phyloP scores from a whole-genome alignment of 2,797 vertebrate species.

The Clamator glandarius region DNA sequence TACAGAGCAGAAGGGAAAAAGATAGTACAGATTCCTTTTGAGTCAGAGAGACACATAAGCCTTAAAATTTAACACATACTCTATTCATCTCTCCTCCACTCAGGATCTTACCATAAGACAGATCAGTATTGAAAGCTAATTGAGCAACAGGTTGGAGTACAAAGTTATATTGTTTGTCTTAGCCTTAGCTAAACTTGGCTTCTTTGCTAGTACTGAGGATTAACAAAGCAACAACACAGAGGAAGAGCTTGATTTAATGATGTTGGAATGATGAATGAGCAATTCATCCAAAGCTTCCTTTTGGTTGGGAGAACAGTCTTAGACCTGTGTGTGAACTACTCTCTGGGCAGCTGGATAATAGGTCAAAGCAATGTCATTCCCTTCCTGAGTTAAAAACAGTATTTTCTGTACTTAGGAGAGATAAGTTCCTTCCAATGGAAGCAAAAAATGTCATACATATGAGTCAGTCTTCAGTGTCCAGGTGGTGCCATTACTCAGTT shows the following conservation, averaged over 20 bases:
- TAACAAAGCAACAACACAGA: conserved; percentile 76
- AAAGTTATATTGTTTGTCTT: conserved; percentile 80
- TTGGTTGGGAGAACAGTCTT: conserved; percentile 74
- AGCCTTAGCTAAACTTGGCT: conserved; percentile 73
- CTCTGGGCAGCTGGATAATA: conserved; percentile 79
- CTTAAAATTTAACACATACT: conserved; percentile 70
- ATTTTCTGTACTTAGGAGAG: conserved; percentile 75
- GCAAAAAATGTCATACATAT: conserved; percentile 71
- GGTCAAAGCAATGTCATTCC: conserved; percentile 79
- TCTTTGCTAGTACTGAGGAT: conserved; percentile 68
- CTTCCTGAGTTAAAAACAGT: conserved; percentile 73
- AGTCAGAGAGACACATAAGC: conserved; percentile 37
- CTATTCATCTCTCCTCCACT: conserved; percentile 73
- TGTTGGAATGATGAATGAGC: conserved; percentile 77
- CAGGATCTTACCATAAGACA: conserved; percentile 67
- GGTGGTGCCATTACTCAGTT: conserved; percentile 77
- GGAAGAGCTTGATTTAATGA: conserved; percentile 76
- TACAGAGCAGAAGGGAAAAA: conserved; percentile 40
- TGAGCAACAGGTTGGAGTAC: conserved; percentile 72
- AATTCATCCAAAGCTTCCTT: conserved; percentile 79
- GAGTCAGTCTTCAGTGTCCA: conserved; percentile 76
- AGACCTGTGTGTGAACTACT: conserved; percentile 78
- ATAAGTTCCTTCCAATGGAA: conserved; percentile 71
- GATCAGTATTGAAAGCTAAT: conserved; percentile 71
- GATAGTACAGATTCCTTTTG: conserved; percentile 60